These are phyloP conservation scores for Menidia menidia DNA, from an alignment of 2,797 vertebrate species.

Conservation along the genomic window DNA sequence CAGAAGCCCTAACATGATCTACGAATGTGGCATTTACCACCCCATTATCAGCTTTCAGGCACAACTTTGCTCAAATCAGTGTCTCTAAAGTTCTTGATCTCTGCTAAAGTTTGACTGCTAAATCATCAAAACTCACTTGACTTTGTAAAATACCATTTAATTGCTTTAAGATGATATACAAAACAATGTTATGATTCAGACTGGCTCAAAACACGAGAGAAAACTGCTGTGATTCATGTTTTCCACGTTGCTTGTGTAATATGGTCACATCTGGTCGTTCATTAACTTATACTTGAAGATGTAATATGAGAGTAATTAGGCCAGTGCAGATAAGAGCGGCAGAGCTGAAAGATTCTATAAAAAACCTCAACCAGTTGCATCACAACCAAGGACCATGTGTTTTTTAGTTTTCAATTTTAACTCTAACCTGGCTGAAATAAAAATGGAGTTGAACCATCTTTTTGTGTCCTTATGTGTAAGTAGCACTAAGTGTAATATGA, in stretches of 20 bases:
- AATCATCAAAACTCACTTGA: neutral
- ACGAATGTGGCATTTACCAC: slow-evolving; percentile 6
- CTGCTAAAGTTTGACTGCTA: no score
- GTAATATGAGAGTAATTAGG: slow-evolving; percentile 13
- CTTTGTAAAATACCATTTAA: neutral
- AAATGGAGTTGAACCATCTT: no score
- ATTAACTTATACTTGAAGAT: slow-evolving; percentile 51
- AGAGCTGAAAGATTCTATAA: slow-evolving; percentile 1
- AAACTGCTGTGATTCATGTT: slow-evolving; percentile 10
- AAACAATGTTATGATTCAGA: neutral
- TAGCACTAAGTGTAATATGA: neutral
- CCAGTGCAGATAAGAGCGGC: slow-evolving; percentile 39
- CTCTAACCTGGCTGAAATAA: no score
- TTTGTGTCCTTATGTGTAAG: neutral
- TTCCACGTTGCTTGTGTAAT: slow-evolving; percentile 20
- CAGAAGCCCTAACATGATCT: neutral
- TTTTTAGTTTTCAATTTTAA: no score
- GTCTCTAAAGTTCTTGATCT: neutral
- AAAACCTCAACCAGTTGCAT: neutral
- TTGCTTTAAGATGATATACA: neutral
- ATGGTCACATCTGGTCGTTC: slow-evolving; percentile 39
- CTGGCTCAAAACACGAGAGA: neutral
- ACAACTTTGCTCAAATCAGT: neutral
- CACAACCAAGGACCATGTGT: neutral
- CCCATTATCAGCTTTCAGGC: slow-evolving; percentile 9